Percentiles rank a stretch among this genome's conserved stretches.
phyloP scores from a whole-genome alignment of 2,113 vertebrate genomes.

The Notiomystis cincta region DNA sequence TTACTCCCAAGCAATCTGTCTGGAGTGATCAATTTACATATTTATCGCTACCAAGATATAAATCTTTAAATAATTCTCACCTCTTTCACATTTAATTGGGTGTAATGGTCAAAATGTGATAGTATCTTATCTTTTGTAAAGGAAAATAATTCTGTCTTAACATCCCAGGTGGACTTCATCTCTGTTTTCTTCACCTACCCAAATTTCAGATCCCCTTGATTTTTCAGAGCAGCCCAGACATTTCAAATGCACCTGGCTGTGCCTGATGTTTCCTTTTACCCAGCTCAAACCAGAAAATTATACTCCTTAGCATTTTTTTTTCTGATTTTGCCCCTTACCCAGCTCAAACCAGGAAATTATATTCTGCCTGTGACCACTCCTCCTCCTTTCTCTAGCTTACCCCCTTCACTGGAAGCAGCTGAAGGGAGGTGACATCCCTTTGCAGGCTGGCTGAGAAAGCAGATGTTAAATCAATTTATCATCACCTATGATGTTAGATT shows the following conservation, averaged over 20 bases:
- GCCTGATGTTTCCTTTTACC: neutral
- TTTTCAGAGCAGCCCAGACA: neutral
- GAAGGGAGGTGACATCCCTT: neutral
- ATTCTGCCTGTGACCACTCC: neutral
- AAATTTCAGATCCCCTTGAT: neutral
- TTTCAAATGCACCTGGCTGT: neutral
- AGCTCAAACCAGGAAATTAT: neutral
- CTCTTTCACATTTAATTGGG: neutral
- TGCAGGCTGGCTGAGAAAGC: neutral
- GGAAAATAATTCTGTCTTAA: neutral
- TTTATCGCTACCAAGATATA: neutral
- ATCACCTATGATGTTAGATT: neutral
- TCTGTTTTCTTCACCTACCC: neutral
- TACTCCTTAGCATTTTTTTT: neutral
- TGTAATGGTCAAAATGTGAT: neutral
- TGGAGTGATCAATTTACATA: neutral
- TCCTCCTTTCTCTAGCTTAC: neutral
- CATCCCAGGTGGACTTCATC: neutral
- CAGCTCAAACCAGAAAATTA: neutral
- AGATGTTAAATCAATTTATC: neutral
- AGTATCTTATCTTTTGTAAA: neutral
- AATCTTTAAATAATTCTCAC: neutral
- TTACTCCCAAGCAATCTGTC: neutral
- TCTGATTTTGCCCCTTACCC: neutral
- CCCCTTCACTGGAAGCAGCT: neutral